A percentile compares a stretch with the other conserved stretches of the same genome.
phyloP scores from a whole-genome alignment of 2,113 vertebrate species.

The Collichthys lucidus region DNA sequence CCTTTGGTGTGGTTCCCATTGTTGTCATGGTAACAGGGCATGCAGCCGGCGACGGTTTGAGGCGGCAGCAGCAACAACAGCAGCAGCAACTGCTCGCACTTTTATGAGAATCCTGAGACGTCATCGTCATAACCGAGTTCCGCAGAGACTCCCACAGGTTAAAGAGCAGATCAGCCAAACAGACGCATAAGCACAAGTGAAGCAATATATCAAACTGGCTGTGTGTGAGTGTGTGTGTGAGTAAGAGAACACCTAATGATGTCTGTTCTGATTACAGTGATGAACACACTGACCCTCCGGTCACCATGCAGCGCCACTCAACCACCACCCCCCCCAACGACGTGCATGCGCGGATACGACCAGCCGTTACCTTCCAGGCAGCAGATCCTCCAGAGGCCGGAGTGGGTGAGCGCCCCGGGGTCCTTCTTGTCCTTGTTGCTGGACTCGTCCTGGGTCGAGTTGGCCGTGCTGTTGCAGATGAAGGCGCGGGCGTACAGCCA shows the following conservation, averaged over 20 bases:
- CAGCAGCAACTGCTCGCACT: neutral
- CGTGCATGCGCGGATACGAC: neutral
- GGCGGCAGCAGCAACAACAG: neutral
- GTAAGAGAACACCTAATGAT: conserved; percentile 42
- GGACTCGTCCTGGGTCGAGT: conserved; percentile 87
- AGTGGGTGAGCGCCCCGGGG: conserved; percentile 93
- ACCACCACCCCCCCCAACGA: conserved; percentile 1
- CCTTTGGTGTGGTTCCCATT: too few relatives aligned
- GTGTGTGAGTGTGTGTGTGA: neutral
- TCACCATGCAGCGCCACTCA: neutral
- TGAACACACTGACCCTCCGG: conserved; percentile 21
- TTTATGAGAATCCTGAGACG: neutral
- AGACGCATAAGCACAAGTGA: neutral
- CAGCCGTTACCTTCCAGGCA: conserved; percentile 90
- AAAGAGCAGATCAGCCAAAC: neutral
- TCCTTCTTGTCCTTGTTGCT: conserved; percentile 90
- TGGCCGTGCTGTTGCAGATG: conserved; percentile 94
- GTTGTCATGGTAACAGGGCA: neutral
- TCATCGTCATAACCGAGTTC: neutral
- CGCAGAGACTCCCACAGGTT: neutral
- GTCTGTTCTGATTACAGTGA: conserved; percentile 41
- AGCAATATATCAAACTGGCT: neutral
- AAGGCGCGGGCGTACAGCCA: conserved; percentile 94
- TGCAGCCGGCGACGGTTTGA: neutral
- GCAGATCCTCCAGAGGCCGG: conserved; percentile 95